These are phyloP conservation scores for Heliornis fulica DNA, from an alignment of 2,113 vertebrate species.

Conservation along the genomic window DNA sequence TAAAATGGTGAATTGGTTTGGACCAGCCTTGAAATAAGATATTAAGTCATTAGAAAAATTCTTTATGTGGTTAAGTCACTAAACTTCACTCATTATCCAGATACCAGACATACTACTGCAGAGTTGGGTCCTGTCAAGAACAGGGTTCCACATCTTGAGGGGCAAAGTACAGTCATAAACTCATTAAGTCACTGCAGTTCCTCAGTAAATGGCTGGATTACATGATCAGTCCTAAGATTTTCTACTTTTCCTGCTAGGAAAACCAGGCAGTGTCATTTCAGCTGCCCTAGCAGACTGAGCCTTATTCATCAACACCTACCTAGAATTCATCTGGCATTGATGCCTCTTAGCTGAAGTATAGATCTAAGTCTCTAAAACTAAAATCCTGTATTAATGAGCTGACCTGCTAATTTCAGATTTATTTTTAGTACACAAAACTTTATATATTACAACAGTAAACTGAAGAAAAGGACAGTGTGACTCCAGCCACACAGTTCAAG, in stretches of 20 bases:
- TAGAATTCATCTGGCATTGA: not conserved
- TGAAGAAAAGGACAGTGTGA: not conserved
- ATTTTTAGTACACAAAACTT: not conserved
- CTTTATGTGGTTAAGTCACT: not conserved
- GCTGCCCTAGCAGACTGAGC: not conserved
- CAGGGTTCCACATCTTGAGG: not conserved
- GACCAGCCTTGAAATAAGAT: not conserved
- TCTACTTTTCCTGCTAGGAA: not conserved
- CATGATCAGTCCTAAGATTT: not conserved
- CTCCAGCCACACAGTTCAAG: not conserved
- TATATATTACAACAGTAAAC: not conserved
- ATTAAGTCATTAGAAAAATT: not conserved
- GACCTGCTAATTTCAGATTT: not conserved
- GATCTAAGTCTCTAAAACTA: not conserved
- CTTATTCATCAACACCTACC: not conserved
- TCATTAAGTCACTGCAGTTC: not conserved
- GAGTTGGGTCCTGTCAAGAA: not conserved
- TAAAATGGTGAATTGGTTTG: not conserved
- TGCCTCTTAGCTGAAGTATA: not conserved
- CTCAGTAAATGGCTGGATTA: not conserved
- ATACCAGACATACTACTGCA: accelerated
- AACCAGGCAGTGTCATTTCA: not conserved
- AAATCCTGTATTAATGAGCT: not conserved
- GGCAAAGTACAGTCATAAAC: not conserved
- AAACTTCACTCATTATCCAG: not conserved